These are phyloP conservation scores for Melanotaenia parkinsoni DNA, from an alignment of 2,797 vertebrate species.

Conservation along the genomic window DNA sequence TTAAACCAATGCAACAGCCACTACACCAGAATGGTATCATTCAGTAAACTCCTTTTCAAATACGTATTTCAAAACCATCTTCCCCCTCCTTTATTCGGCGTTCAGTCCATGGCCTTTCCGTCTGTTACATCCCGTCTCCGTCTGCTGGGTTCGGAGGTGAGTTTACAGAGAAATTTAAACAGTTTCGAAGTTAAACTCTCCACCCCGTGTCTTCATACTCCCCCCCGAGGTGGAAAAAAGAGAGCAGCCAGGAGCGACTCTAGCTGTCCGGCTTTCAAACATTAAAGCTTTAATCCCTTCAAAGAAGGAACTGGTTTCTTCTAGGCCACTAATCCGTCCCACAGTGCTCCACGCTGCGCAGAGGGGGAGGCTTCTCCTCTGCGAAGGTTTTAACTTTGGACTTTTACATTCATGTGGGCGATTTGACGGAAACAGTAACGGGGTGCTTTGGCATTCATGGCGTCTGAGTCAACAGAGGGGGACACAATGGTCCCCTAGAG, in stretches of 20 bases:
- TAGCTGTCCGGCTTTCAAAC: constrained; percentile 58
- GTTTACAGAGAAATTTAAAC: constrained; percentile 80
- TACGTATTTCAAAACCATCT: too few species aligned
- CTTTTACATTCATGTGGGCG: constrained; percentile 84
- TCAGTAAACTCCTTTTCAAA: too few species aligned
- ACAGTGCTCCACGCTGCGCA: constrained; percentile 59
- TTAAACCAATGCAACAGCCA: too few species aligned
- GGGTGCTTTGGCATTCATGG: constrained; percentile 81
- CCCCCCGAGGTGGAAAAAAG: constrained; percentile 43
- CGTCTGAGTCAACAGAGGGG: constrained; percentile 79
- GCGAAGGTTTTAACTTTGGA: constrained; percentile 76
- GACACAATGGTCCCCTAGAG: constrained; percentile 73
- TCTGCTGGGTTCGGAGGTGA: constrained; percentile 78
- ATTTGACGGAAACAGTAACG: constrained; percentile 82
- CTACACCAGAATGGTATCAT: too few species aligned
- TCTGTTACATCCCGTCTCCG: constrained; percentile 48
- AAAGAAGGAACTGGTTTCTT: constrained; percentile 70
- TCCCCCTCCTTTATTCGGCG: background rate
- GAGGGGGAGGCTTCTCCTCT: constrained; percentile 68
- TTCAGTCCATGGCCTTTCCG: constrained; percentile 31
- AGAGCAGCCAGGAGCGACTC: constrained; percentile 70
- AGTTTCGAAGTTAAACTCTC: constrained; percentile 75
- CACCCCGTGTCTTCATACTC: constrained; percentile 8
- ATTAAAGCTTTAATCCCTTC: constrained; percentile 78
- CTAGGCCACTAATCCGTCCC: constrained; percentile 82